phyloP scores from a whole-genome alignment of 2,797 vertebrate species.

The Caiman crocodilus region DNA sequence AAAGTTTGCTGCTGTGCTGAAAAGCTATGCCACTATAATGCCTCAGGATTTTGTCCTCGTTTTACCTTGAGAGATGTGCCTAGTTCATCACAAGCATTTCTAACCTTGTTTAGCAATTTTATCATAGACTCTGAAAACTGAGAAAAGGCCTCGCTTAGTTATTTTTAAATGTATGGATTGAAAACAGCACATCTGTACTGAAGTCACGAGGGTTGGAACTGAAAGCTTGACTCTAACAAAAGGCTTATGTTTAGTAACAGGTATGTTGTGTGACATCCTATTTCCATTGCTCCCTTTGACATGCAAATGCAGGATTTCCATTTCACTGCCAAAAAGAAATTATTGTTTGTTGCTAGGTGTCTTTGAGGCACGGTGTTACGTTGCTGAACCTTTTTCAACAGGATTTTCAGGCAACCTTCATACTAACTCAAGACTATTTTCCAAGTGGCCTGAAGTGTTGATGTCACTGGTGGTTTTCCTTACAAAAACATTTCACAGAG shows the following conservation, averaged over 20 bases:
- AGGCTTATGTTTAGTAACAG: neutral
- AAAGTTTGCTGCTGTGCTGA: neutral
- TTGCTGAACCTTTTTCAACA: neutral
- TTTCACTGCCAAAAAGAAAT: neutral
- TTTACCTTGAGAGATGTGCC: neutral
- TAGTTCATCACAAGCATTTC: neutral
- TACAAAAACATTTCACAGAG: neutral
- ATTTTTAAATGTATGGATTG: neutral
- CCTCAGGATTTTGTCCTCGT: neutral
- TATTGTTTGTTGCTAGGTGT: neutral
- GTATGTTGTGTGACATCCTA: neutral
- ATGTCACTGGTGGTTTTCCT: neutral
- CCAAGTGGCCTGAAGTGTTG: neutral
- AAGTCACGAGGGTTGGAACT: neutral
- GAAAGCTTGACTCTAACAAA: neutral
- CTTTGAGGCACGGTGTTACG: neutral
- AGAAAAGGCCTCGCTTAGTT: neutral
- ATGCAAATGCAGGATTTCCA: slow-evolving; percentile 27
- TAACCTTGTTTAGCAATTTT: neutral
- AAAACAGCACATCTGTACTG: neutral
- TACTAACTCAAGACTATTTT: neutral
- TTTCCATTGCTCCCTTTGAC: slow-evolving; percentile 24
- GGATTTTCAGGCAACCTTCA: neutral
- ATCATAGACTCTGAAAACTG: slow-evolving; percentile 23
- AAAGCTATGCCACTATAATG: neutral